These are phyloP conservation scores for Pelecanoides urinatrix DNA, from an alignment of 2,113 vertebrate species.

Conservation along the genomic window DNA sequence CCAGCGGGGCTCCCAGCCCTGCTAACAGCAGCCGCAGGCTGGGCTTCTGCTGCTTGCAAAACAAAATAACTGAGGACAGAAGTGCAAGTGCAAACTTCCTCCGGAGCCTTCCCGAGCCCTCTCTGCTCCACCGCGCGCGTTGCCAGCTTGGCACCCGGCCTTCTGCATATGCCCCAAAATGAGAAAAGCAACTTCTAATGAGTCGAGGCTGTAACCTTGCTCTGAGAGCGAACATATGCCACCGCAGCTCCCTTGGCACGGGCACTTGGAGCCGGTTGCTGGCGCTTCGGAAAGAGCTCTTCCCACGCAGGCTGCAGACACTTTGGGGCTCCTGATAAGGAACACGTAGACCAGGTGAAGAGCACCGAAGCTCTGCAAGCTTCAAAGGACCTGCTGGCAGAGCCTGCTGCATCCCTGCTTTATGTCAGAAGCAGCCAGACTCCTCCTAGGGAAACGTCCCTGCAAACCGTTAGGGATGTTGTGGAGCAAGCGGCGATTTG, in stretches of 20 bases:
- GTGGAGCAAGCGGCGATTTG: rapidly evolving
- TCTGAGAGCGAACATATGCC: conserved; percentile 36
- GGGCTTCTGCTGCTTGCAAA: background rate
- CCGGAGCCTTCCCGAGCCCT: background rate
- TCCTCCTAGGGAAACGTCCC: background rate
- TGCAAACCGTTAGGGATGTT: rapidly evolving
- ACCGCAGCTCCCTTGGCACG: conserved; percentile 23
- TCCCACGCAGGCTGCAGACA: background rate
- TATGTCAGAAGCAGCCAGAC: rapidly evolving
- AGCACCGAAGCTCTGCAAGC: background rate
- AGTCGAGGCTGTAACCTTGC: background rate
- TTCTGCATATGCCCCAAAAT: background rate
- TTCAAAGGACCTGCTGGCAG: background rate
- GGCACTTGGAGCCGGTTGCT: background rate
- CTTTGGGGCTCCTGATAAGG: background rate
- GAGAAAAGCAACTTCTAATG: background rate
- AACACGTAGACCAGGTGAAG: background rate
- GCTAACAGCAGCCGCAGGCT: rapidly evolving
- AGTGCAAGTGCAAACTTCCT: background rate
- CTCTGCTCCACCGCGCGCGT: rapidly evolving
- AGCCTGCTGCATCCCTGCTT: background rate
- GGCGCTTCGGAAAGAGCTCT: background rate
- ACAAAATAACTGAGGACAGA: background rate
- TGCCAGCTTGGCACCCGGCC: conserved; percentile 7
- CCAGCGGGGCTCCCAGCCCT: background rate